A percentile compares a stretch with the other conserved stretches of the same genome.
Evolutionary conservation across 2,797 vertebrate species (phyloP).

Genomic region (Cottoperca gobio): DNA sequence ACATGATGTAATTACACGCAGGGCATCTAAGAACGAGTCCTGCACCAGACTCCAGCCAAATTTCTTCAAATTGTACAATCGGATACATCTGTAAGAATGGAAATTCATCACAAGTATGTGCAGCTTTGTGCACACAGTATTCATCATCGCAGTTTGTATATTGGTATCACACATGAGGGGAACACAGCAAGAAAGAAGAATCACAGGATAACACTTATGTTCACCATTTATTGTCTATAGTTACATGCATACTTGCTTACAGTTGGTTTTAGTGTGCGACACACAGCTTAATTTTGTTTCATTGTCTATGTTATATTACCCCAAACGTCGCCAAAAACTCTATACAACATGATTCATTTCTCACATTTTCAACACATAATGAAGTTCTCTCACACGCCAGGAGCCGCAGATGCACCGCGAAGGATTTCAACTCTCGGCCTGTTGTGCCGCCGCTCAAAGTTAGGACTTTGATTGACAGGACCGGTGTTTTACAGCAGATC

Average conservation of each 20-base stretch:
- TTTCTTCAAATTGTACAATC: background rate
- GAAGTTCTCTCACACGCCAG: slow-evolving; percentile 62
- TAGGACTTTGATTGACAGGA: background rate
- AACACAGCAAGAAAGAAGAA: background rate
- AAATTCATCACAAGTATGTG: background rate
- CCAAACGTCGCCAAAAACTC: slow-evolving; percentile 77
- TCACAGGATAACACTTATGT: slow-evolving; percentile 28
- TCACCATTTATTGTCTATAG: slow-evolving; percentile 85
- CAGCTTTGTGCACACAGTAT: background rate
- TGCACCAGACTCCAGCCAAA: background rate
- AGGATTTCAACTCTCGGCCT: slow-evolving; percentile 1
- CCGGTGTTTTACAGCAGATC: background rate
- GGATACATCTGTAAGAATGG: too few species aligned
- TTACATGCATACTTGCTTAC: slow-evolving; percentile 87
- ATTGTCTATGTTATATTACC: slow-evolving; percentile 71
- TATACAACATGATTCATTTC: slow-evolving; percentile 72
- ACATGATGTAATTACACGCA: background rate
- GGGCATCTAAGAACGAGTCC: too few species aligned
- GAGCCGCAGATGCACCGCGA: slow-evolving; percentile 63
- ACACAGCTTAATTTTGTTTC: slow-evolving; percentile 74
- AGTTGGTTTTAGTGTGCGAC: slow-evolving; percentile 79
- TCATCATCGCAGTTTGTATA: background rate
- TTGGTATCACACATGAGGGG: too few species aligned
- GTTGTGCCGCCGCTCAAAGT: background rate
- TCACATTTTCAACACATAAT: slow-evolving; percentile 73